phyloP scores from a whole-genome alignment of 1,140 invertebrate genomes.

The Pinna nobilis region DNA sequence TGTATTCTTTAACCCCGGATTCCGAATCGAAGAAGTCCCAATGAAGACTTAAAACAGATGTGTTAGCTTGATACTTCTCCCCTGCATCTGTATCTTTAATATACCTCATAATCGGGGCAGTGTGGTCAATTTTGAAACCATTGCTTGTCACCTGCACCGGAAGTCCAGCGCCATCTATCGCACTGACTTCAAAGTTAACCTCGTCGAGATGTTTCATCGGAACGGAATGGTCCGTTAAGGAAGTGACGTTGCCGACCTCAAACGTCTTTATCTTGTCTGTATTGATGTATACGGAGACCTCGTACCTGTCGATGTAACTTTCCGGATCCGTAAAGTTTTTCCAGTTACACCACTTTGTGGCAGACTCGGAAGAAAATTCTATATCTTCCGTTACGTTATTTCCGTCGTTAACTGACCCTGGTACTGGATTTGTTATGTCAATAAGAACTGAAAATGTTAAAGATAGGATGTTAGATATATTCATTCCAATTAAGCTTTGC shows the following conservation, averaged over 20 bases:
- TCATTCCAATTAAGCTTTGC: background rate
- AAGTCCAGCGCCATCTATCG: conserved; percentile 41
- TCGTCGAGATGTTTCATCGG: conserved; percentile 39
- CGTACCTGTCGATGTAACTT: conserved; percentile 43
- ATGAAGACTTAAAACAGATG: conserved; percentile 14
- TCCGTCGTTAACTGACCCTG: conserved; percentile 44
- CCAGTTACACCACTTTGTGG: conserved; percentile 35
- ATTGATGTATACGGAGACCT: conserved; percentile 44
- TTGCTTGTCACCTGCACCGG: conserved; percentile 15
- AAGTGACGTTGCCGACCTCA: conserved; percentile 2
- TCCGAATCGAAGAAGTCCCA: conserved; percentile 49
- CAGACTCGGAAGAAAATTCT: conserved; percentile 46
- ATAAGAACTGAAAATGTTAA: conserved; percentile 40
- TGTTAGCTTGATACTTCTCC: conserved; percentile 26
- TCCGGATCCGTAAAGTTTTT: conserved; percentile 49
- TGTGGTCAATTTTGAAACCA: conserved; percentile 50
- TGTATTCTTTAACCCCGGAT: conserved; percentile 47
- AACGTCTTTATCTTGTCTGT: conserved; percentile 20
- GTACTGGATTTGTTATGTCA: conserved; percentile 45
- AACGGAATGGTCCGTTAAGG: conserved; percentile 45
- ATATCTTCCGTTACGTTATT: conserved; percentile 24
- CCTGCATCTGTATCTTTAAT: conserved; percentile 25
- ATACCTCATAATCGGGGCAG: conserved; percentile 36
- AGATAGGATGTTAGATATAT: background rate
- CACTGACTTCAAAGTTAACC: conserved; percentile 32